phyloP scores from a whole-genome alignment of 1,140 invertebrate species.

The Dendroctonus ponderosae region DNA sequence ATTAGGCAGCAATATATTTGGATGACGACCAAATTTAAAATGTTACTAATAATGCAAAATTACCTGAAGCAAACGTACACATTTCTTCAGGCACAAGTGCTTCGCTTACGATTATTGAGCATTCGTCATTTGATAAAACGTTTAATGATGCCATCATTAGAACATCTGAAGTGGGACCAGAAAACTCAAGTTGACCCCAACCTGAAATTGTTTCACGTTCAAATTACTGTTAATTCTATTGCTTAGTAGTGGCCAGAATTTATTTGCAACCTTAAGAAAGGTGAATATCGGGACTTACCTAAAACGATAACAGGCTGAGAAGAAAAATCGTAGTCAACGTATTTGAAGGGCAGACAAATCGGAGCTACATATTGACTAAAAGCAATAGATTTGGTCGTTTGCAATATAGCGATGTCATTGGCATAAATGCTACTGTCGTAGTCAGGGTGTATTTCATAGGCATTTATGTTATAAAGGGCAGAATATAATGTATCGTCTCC shows the following conservation, averaged over 20 bases:
- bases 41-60: constrained; percentile 33
- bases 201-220: constrained; percentile 50
- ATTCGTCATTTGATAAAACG: constrained; percentile 56
- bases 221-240: neutral
- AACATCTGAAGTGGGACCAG: constrained; percentile 56
- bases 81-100: constrained; percentile 54
- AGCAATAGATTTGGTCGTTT: constrained; percentile 51
- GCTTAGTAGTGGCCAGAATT: neutral
- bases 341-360: constrained; percentile 66
- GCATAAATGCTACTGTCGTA: constrained; percentile 50
- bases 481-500: constrained; percentile 48
- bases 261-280: neutral
- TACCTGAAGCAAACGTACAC: constrained; percentile 64
- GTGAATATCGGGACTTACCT: constrained; percentile 50
- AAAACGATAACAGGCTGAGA: constrained; percentile 54
- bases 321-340: constrained; percentile 50
- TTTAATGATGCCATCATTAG: constrained; percentile 60
- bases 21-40: neutral
- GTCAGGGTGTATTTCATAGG: constrained; percentile 49
- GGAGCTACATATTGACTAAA: constrained; percentile 60
- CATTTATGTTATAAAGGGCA: constrained; percentile 42
- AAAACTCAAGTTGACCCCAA: constrained; percentile 57
- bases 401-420: constrained; percentile 66
- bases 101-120: constrained; percentile 40
- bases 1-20: neutral